Conservation (phyloP, 2,113 vertebrate genomes). For the Neolamprologus sp. region DNA sequence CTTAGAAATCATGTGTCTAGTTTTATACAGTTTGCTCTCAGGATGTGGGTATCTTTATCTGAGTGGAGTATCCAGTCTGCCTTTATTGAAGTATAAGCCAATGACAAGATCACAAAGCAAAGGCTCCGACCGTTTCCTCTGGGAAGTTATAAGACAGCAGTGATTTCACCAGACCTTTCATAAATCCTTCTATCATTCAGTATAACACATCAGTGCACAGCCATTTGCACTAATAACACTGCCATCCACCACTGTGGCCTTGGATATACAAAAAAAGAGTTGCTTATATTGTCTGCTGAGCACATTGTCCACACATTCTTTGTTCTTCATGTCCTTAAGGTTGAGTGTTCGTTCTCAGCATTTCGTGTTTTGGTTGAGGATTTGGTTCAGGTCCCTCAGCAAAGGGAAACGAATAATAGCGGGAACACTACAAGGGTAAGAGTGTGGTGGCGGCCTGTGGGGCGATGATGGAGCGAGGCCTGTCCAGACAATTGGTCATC, state of each 20-base stretch:
- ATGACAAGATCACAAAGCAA: conserved; percentile 16
- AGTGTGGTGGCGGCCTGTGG: not conserved
- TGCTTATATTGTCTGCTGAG: conserved; percentile 22
- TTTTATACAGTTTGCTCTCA: conserved; percentile 50
- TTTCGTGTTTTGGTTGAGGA: conserved; percentile 32
- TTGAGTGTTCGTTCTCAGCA: conserved; percentile 31
- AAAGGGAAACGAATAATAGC: conserved; percentile 45
- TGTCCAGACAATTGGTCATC: conserved; percentile 66
- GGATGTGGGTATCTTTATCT: not conserved
- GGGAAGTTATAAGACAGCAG: conserved; percentile 30
- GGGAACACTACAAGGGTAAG: conserved; percentile 40
- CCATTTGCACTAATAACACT: not conserved
- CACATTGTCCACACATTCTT: conserved; percentile 13
- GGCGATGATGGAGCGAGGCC: not conserved
- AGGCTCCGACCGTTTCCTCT: not conserved
- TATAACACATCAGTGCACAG: not conserved
- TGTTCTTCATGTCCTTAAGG: conserved; percentile 9
- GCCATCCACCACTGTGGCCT: not conserved
- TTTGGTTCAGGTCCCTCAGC: conserved; percentile 45
- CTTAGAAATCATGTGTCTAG: conserved; percentile 40
- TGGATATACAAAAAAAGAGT: conserved; percentile 35
- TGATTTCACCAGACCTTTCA: conserved; percentile 5
- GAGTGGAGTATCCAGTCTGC: conserved; percentile 11
- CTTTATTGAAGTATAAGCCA: conserved; percentile 9
- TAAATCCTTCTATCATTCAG: conserved; percentile 28